Evolutionary conservation across 2,797 vertebrate species (phyloP), one percentile per base, ranked within the genome.

Genomic region (Huso huso): DNA sequence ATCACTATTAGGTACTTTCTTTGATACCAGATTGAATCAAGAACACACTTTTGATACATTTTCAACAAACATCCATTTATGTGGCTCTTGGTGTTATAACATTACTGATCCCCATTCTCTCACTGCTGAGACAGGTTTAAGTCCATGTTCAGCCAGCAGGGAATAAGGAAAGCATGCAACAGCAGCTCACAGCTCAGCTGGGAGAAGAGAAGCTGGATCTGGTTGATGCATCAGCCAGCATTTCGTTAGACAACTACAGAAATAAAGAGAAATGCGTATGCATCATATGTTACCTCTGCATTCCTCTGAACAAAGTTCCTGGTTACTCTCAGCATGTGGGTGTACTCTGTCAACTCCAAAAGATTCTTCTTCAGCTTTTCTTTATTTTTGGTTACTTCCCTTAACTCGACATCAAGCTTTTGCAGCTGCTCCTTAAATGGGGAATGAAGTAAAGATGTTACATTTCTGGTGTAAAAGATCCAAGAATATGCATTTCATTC

Each of bases 351-450:
- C 74, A 98, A 84, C 64, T 99, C 96, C 48, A 96, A 84, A n/a
- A 96, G 84, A 83, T 97, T 99, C 72, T 82, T 91, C 77, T 82
- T 89, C 74, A 99, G 77, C 72, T 95, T 98, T 68, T 95, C 95
- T 76, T 98, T 99, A 86, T 99, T 99, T 72, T 86, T 93, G 5
- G 92, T 91, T 64, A 99, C 91, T 78, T 99, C 95, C 1, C 94
- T 90, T 74, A 99, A 81, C 76, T 99, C 96, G 74, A 93, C 90
- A 79, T 99, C 96, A 37, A 99, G 87, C 75, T 96, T 90, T 83
- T 96, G 95, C 48, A 99, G 79, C 75, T 97, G 95, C 73, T 98
- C 96, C 96, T 99, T 72, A 8, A 62, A 73, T 63, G 65, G 37
- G 2, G 58, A 2, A 60, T 37, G 2, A 37, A 37, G 23, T 37